Evolutionary conservation across 2,113 vertebrate genomes (phyloP), one percentile per base, ranked within the genome.

Genomic region (Heliornis fulica): DNA sequence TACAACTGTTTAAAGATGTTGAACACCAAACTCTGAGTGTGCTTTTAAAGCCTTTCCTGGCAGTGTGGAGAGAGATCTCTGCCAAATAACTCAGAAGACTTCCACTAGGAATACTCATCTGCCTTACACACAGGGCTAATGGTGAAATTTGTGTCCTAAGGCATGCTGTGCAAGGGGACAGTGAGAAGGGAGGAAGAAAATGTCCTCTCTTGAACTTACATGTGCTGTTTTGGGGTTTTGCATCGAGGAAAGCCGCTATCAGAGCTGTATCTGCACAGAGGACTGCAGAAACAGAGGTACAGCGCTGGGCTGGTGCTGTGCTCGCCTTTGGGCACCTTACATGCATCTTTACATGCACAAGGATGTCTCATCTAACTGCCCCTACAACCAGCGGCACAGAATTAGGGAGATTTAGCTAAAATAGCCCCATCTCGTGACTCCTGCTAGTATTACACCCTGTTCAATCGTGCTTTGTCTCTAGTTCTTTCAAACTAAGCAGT

Each of bases 271-370:
- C 56, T 2, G 20, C 63, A 31, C 53, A 7, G 0, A 2, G 50
- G 15, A 21, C 7, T 4, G 26, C 18, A 1, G 3, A 5, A 40
- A 9, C 16, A 22, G n/a, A n/a, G n/a, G n/a, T n/a, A n/a, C n/a
- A n/a, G n/a, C n/a, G n/a, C n/a, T n/a, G n/a, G n/a, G n/a, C 32
- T 3, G 15, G 21, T 8, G 36, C 18, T 11, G 18, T 11, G 46
- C 41, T 70, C 69, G 5, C 11, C 45, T 9, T 31, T 8, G 3
- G 22, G 54, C 60, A n/a, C n/a, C n/a, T n/a, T 56, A 1, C 26
- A 41, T 0, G 2, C 56, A 48, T 12, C 77, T 28, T 19, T 8
- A 11, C 11, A 3, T 1, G 4, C 11, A 6, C 22, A 0, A 8
- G 2, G 15, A 8, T 41, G 40, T 64, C 15, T 28, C 48, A 13